Evolutionary conservation across 2,797 vertebrate genomes (phyloP), one percentile per base, ranked within the genome.

Genomic region (Poecile montanus): DNA sequence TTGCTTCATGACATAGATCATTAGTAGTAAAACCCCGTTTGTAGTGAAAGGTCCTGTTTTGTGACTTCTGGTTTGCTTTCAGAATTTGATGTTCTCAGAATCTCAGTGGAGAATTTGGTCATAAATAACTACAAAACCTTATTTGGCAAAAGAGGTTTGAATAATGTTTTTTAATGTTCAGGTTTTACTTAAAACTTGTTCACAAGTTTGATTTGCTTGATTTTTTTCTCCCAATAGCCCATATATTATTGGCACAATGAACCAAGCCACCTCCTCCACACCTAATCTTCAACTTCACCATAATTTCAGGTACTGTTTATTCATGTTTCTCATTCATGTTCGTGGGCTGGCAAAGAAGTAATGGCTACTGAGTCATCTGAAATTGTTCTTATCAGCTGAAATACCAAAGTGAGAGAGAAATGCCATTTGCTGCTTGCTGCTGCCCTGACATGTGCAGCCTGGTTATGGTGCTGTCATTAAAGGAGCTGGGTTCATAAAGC

Each of bases 191-290:
- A 58, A 67, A 73, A 36, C 32, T 53, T 58, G 13, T 56, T 47
- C 16, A 12, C 34, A 42, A 34, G 13, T 88, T 57, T 34, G 23
- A 57, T 75, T 72, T 81, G 5, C 38, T 76, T 62, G 7, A 7
- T 40, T 53, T 32, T 42, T 42, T 45, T 50, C 21, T 27, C 62
- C 71, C 74, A 54, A 48, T 85, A 99, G 99, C 71, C 99, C 99
- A 0, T 99, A 99, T 78, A 99, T 99, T 87, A 99, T 99, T 26
- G 99, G 99, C 88, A 99, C 99, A 18, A 99, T 99, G 99, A 99
- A 99, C 98, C 99, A 99, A 97, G 99, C 99, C 66, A 99, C 99
- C 11, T 99, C 99, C 12, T 99, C 99, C 8, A 98, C 99, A 48
- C 99, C 99, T 68, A 99, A 99, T 97, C 98, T 99, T 90, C 99